phyloP scores from a whole-genome alignment of 2,888 invertebrate species.

The Hedychridium roseum region DNA sequence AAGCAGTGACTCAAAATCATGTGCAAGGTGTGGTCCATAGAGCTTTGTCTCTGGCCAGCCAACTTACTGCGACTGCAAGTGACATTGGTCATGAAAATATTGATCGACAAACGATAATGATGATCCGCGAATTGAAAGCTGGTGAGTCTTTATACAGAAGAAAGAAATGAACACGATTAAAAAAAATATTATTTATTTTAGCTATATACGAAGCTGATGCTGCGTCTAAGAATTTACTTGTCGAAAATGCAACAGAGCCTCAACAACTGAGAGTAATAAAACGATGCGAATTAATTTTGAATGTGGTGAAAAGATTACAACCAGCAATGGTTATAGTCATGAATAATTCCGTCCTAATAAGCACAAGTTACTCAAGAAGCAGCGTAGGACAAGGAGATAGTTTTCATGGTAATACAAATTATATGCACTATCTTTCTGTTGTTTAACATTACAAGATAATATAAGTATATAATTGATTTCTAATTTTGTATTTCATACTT shows the following conservation, averaged over 20 bases:
- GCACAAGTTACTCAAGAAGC: conserved; percentile 37
- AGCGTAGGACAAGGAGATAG: conserved; percentile 44
- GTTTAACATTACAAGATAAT: conserved; percentile 1
- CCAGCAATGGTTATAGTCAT: conserved; percentile 51
- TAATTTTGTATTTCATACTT: conserved; percentile 1
- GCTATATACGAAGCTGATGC: conserved; percentile 57
- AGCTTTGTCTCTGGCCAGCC: conserved; percentile 51
- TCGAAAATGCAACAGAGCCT: conserved; percentile 52
- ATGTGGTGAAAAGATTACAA: conserved; percentile 55
- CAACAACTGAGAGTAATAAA: conserved; percentile 59
- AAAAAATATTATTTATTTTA: conserved; percentile 21
- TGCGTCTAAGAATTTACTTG: conserved; percentile 52
- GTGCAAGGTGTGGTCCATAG: conserved; percentile 53
- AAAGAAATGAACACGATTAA: no score
- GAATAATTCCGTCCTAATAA: conserved; percentile 47
- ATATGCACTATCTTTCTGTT: conserved; percentile 2
- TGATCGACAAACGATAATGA: conserved; percentile 55
- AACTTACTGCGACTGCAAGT: conserved; percentile 52
- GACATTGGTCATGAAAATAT: conserved; percentile 56
- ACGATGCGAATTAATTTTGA: conserved; percentile 56
- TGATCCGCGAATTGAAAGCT: conserved; percentile 57
- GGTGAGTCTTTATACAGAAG: conserved; percentile 46
- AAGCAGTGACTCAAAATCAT: conserved; percentile 48
- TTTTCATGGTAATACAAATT: conserved; percentile 33
- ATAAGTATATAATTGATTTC: not conserved